A percentile compares a stretch with the other conserved stretches of the same genome.
Evolutionary conservation across 1,140 invertebrate species (phyloP).

Genomic region (Portunus trituberculatus): DNA sequence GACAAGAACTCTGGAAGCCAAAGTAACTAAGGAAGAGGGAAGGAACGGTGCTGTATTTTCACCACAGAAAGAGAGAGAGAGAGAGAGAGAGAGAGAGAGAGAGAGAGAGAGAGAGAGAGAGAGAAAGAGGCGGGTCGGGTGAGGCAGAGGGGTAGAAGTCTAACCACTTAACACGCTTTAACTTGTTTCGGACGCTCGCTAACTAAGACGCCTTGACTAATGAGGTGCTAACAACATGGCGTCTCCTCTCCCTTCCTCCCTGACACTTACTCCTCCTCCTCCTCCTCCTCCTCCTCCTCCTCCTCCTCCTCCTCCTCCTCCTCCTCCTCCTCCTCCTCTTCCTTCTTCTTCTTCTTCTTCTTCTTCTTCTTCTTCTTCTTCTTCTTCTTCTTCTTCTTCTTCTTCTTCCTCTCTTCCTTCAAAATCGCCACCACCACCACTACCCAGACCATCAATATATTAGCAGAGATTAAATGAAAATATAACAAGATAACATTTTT

Average conservation of each 20-base stretch:
- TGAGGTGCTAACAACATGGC: not conserved
- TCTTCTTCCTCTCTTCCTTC: no score
- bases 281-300: not conserved
- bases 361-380: no score
- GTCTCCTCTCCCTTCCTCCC: not conserved
- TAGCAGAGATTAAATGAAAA: no score
- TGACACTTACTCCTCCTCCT: not conserved
- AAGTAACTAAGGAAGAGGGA: no score
- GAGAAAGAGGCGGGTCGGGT: no score
- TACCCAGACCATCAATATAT: no score
- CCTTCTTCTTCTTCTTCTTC: not conserved
- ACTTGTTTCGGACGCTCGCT: not conserved
- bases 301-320: not conserved
- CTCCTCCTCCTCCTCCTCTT: not conserved
- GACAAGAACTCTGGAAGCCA: no score
- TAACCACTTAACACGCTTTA: not conserved
- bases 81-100: slow-evolving; percentile 18
- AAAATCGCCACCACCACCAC: no score
- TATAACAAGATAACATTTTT: no score
- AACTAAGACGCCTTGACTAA: not conserved
- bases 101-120: not conserved
- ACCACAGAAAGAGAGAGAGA: not conserved
- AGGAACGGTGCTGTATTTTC: no score
- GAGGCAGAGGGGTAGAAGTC: not conserved
- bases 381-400: no score